Evolutionary conservation across 2,888 invertebrate species (phyloP), one percentile per base, ranked within the genome.

Genomic region (Bembecia ichneumoniformis): DNA sequence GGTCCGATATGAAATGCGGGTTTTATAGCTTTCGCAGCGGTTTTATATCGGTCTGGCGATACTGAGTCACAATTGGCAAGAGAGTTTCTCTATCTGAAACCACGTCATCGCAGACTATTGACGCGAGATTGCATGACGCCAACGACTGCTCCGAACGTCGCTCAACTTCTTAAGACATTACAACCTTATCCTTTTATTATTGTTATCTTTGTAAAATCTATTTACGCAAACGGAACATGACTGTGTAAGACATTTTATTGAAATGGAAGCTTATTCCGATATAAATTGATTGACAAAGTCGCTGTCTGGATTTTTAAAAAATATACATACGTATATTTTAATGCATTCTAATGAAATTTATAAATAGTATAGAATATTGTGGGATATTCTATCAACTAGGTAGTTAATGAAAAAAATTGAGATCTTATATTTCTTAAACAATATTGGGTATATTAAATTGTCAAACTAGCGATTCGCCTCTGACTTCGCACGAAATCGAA

Each of bases 1-100:
- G 64, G 63, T 60, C 63, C 60, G 63, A 62, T 67, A 63, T 62
- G 55, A 66, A 82, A 74, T 86, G 83, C 64, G 64, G 60, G 57
- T 55, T 64, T 63, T 58, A 58, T 57, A 62, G 66, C 9, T 63
- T 61, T 58, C 58, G 57, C 60, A 60, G 62, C 60, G 62, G 70
- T 75, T 83, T 80, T 86, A 86, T 86, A 86, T 75, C 59, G 56
- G 46, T 20, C 48, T 36, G 2, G 16, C 13, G 47, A 52, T 48
- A 54, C 64, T 82, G 83, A 82, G 57, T 82, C 81, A 70, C 63
- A 74, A 68, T 83, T 83, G 83, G 83, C 82, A 80, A 66, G 71
- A 74, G 69, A 62, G 62, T 60, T 66, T 69, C 70, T 69, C 61
- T 63, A 64, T 62, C 65, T 60, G 48, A 52, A 62, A 58, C 62